phyloP scores from a whole-genome alignment of 2,797 vertebrate genomes.

The Furcifer pardalis region DNA sequence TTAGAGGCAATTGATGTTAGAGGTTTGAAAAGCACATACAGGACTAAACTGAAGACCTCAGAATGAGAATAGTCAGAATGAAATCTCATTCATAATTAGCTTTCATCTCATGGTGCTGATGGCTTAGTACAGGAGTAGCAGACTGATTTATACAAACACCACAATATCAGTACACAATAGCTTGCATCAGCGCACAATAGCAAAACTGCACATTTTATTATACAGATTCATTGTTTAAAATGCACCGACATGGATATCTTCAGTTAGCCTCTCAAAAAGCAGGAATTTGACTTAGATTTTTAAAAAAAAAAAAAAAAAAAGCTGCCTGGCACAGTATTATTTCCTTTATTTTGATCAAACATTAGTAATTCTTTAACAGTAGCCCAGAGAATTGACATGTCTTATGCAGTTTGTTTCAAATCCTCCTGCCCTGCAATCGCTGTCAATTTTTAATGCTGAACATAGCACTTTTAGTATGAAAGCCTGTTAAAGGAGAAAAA shows the following conservation, averaged over 20 bases:
- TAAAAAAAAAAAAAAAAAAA: too few species aligned
- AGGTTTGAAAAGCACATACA: too few species aligned
- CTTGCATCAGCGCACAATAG: too few species aligned
- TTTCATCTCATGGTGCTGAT: neutral
- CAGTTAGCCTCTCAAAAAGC: neutral
- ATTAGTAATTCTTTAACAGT: conserved; percentile 4
- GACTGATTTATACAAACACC: neutral
- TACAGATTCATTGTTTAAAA: neutral
- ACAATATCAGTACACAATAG: neutral
- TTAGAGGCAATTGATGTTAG: too few species aligned
- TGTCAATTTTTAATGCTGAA: conserved; percentile 18
- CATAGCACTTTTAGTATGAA: conserved; percentile 33
- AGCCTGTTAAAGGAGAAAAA: conserved; percentile 48
- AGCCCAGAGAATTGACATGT: neutral
- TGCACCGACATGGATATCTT: neutral
- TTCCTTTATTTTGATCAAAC: neutral
- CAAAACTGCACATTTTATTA: neutral
- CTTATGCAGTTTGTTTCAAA: conserved; percentile 13
- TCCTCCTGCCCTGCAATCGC: neutral
- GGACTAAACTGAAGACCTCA: too few species aligned
- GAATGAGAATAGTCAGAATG: too few species aligned
- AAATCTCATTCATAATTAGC: too few species aligned
- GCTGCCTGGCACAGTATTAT: neutral
- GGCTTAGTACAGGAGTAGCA: neutral
- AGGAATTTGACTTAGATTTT: neutral